Conservation (phyloP, 2,113 vertebrate species). For the Spermophilus dauricus region DNA sequence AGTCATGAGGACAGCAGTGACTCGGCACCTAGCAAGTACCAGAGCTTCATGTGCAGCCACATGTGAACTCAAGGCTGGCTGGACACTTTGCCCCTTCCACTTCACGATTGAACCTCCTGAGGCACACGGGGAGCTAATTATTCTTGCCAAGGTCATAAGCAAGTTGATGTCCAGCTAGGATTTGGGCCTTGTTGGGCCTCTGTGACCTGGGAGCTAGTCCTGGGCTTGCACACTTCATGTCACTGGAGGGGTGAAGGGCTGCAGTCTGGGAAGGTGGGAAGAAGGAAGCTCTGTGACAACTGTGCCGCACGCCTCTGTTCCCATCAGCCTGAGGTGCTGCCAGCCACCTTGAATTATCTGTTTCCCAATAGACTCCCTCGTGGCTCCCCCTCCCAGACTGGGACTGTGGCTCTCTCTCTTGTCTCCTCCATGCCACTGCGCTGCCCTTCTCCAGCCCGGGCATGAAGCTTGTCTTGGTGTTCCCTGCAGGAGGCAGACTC, state of each 20-base stretch:
- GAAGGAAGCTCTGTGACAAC: no score
- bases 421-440: neutral
- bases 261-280: no score
- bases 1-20: neutral
- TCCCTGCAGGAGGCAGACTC: neutral
- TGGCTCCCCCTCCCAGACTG: neutral
- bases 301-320: neutral
- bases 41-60: neutral
- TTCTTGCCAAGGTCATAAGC: neutral
- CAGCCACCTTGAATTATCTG: neutral
- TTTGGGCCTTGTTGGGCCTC: neutral
- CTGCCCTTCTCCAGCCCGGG: neutral
- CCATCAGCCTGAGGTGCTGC: no score
- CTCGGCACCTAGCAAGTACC: neutral
- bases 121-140: neutral
- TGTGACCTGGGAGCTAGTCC: neutral
- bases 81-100: no score
- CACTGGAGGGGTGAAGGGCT: neutral
- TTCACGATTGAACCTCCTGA: neutral
- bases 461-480: neutral
- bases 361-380: fast-evolving
- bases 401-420: no score
- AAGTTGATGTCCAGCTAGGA: neutral
- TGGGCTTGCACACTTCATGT: neutral
- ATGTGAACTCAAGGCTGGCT: neutral